Evolutionary conservation across 2,888 invertebrate genomes (phyloP).

Genomic region (Deladenus siricidicola): DNA sequence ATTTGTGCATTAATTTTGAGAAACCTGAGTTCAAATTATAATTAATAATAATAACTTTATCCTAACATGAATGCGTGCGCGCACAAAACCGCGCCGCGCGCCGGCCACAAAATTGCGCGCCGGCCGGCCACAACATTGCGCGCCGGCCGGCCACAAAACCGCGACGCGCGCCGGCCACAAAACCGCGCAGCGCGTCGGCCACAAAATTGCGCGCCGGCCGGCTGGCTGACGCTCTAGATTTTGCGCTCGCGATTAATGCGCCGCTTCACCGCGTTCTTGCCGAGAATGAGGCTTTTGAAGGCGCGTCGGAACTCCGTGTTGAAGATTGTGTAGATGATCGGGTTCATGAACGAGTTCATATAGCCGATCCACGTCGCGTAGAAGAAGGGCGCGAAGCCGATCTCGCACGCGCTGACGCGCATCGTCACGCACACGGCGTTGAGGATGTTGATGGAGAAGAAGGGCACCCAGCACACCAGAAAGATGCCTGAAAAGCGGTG

Average conservation of each 20-base stretch:
- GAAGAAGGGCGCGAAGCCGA: conserved; percentile 64
- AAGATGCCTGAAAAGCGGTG: conserved; percentile 83
- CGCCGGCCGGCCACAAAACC: too few relatives aligned
- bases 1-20: too few relatives aligned
- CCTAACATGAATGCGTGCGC: too few relatives aligned
- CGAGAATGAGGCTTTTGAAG: conserved; percentile 59
- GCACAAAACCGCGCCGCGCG: too few relatives aligned
- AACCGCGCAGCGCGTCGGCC: too few relatives aligned
- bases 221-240: too few relatives aligned
- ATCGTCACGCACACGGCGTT: conserved; percentile 86
- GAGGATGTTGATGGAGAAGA: conserved; percentile 94
- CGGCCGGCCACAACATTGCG: too few relatives aligned
- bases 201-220: too few relatives aligned
- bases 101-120: too few relatives aligned
- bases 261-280: conserved; percentile 15
- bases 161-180: too few relatives aligned
- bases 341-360: conserved; percentile 71
- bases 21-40: too few relatives aligned
- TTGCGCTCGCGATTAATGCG: conserved; percentile 5
- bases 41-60: too few relatives aligned
- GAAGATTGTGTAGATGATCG: conserved; percentile 57
- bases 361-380: conserved; percentile 91
- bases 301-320: conserved; percentile 83
- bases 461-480: conserved; percentile 95
- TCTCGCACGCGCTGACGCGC: conserved; percentile 41